Conservation (phyloP, 1,140 invertebrate genomes). For the Apis dorsata region DNA sequence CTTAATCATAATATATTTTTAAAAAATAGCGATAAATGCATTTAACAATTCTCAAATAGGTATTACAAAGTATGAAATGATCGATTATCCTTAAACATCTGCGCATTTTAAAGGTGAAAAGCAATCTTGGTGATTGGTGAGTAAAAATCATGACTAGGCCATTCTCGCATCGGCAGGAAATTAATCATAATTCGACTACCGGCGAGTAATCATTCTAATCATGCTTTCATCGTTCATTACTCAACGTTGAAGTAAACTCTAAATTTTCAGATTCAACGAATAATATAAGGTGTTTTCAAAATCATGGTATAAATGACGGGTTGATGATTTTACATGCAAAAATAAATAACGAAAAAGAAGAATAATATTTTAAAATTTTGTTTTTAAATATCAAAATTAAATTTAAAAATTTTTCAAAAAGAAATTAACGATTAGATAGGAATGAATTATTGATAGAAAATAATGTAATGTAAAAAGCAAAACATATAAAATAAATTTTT, state of each 20-base stretch:
- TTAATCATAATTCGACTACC: conserved; percentile 76
- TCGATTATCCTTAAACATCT: conserved; percentile 65
- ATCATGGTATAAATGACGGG: too few relatives aligned
- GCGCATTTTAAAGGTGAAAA: conserved; percentile 63
- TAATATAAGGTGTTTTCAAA: neutral
- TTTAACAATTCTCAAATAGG: conserved; percentile 55
- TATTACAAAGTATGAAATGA: conserved; percentile 63
- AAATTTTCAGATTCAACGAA: conserved; percentile 59
- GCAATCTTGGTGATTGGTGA: conserved; percentile 64
- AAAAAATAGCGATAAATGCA: neutral
- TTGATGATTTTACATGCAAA: too few relatives aligned
- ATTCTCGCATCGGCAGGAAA: conserved; percentile 76
- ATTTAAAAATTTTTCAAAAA: too few relatives aligned
- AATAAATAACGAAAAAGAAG: too few relatives aligned
- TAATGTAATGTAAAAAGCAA: too few relatives aligned
- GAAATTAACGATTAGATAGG: too few relatives aligned
- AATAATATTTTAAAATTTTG: too few relatives aligned
- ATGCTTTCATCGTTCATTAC: conserved; percentile 63
- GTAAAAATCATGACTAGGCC: conserved; percentile 78
- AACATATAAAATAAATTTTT: too few relatives aligned
- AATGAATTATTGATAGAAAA: too few relatives aligned
- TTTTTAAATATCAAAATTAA: too few relatives aligned
- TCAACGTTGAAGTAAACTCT: conserved; percentile 52
- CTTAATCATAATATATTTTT: neutral
- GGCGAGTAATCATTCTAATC: conserved; percentile 61